These are phyloP conservation scores for Pycnonotus jocosus DNA, from an alignment of 2,113 vertebrate genomes.

Conservation along the genomic window DNA sequence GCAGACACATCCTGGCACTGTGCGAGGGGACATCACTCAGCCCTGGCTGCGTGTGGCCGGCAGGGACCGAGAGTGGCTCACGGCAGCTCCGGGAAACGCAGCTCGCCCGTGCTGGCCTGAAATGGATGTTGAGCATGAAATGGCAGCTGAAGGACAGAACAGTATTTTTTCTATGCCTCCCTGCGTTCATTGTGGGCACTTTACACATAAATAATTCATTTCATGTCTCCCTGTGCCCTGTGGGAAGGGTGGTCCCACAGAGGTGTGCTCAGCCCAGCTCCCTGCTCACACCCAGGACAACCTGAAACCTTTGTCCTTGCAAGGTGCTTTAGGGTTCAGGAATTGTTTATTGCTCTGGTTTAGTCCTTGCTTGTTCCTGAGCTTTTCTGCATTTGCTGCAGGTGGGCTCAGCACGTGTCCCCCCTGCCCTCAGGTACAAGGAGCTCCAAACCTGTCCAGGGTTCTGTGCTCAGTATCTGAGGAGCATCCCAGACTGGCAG, in stretches of 20 bases:
- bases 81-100: not conserved
- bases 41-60: no score
- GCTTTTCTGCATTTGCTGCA: not conserved
- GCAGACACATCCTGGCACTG: no score
- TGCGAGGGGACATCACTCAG: no score
- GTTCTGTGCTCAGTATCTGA: not conserved
- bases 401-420: not conserved
- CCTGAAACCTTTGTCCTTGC: not conserved
- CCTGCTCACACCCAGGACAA: no score
- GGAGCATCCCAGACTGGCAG: not conserved
- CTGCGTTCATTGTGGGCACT: not conserved
- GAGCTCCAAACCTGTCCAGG: not conserved
- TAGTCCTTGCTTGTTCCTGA: not conserved
- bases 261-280: not conserved
- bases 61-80: not conserved
- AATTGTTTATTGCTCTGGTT: not conserved
- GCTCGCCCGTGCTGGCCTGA: not conserved
- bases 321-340: no score
- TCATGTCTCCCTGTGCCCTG: fast-evolving
- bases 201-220: not conserved
- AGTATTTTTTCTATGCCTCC: not conserved
- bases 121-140: not conserved
- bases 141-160: not conserved
- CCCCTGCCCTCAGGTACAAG: no score
- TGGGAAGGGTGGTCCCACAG: not conserved